Percentiles rank a stretch among this genome's conserved stretches.
Conservation (phyloP, 1,140 invertebrate species). For the Solenopsis fugax region DNA sequence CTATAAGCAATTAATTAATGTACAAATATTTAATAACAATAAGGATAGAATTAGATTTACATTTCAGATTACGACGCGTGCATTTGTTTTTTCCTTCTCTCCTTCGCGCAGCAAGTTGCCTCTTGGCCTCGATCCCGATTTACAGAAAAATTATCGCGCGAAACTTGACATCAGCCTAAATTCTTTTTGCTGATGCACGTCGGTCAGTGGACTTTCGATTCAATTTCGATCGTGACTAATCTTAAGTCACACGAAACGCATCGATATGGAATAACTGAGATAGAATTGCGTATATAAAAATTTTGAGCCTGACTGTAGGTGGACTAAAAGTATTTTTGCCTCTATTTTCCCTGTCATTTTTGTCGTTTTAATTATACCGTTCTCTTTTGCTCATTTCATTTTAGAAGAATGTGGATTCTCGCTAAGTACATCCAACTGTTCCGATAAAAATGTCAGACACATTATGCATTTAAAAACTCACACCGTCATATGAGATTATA, state of each 20-base stretch:
- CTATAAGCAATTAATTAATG: not conserved
- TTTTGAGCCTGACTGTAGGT: conserved; percentile 1
- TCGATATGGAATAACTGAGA: not conserved
- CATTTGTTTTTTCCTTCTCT: conserved; percentile 3
- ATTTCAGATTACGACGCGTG: not conserved
- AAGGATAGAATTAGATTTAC: not conserved
- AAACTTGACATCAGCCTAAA: conserved; percentile 61
- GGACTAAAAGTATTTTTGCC: not conserved
- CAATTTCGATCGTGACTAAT: conserved; percentile 3
- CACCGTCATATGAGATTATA: conserved; percentile 7
- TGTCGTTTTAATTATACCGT: conserved; percentile 17
- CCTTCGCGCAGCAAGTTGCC: not conserved
- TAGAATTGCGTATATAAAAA: conserved; percentile 11
- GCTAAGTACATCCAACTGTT: not conserved
- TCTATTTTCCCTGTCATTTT: conserved; percentile 21
- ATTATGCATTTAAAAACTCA: not conserved
- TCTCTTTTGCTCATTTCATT: not conserved
- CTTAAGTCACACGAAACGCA: not conserved
- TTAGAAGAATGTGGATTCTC: not conserved
- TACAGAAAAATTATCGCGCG: conserved; percentile 60
- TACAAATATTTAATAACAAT: not conserved
- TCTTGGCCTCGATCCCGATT: conserved; percentile 72
- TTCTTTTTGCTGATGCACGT: conserved; percentile 21
- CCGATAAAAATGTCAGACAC: not conserved
- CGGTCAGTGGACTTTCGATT: not conserved